Conservation (phyloP, 2,888 invertebrate genomes). For the Acronicta psi region DNA sequence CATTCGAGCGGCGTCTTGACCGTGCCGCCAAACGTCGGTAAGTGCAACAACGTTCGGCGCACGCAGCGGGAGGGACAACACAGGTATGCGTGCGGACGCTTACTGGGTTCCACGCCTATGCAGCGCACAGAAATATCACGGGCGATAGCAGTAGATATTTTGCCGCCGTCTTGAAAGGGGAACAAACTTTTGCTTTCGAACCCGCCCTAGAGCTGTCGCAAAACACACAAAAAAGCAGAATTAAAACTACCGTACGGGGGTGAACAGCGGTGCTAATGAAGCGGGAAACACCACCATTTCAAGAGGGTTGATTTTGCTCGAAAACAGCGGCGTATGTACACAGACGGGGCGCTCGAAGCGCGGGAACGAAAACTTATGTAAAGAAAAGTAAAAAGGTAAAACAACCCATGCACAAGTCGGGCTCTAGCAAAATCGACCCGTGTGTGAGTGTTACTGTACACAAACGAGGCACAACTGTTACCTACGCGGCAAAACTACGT, state of each 20-base stretch:
- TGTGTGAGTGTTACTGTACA: constrained; percentile 69
- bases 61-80: constrained; percentile 66
- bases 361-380: constrained; percentile 39
- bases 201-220: constrained; percentile 89
- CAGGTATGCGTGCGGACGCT: constrained; percentile 83
- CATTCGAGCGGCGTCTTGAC: constrained; percentile 19
- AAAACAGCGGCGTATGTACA: constrained; percentile 70
- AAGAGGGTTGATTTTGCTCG: constrained; percentile 88
- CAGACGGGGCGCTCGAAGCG: constrained; percentile 52
- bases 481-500: constrained; percentile 72
- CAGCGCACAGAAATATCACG: constrained; percentile 93
- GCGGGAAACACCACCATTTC: constrained; percentile 82
- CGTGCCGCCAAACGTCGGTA: constrained; percentile 19
- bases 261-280: constrained; percentile 65
- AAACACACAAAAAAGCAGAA: constrained; percentile 85
- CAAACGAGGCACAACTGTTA: constrained; percentile 63
- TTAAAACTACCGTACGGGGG: constrained; percentile 58
- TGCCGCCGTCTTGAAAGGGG: constrained; percentile 93
- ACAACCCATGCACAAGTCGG: constrained; percentile 85
- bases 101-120: constrained; percentile 85
- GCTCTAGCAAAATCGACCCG: constrained; percentile 76
- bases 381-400: constrained; percentile 52
- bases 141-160: constrained; percentile 93
- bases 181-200: constrained; percentile 91
- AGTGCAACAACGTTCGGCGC: constrained; percentile 54